Evolutionary conservation across 2,797 vertebrate species (phyloP).

Genomic region (Ataeniobius toweri): DNA sequence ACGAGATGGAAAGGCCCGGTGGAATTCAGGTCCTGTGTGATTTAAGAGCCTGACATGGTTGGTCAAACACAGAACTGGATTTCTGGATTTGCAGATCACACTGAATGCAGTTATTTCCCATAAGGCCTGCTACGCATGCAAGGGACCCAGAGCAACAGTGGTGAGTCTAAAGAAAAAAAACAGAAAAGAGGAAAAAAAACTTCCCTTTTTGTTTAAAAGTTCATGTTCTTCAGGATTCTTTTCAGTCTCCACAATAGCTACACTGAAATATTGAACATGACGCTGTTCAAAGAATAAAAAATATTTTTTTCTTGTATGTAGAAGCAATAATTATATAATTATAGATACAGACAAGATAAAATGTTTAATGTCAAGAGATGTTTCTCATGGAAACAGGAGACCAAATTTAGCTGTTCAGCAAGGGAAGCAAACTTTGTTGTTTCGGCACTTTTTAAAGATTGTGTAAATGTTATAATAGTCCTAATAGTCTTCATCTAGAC

Average conservation of each 20-base stretch:
- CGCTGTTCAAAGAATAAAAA: neutral
- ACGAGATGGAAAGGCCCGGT: slow-evolving; percentile 60
- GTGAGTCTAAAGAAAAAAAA: slow-evolving; percentile 11
- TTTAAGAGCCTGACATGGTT: slow-evolving; percentile 76
- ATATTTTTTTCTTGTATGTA: neutral
- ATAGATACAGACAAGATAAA: neutral
- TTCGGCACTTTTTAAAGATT: neutral
- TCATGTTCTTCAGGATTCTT: neutral
- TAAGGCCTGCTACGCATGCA: slow-evolving; percentile 53
- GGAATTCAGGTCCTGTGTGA: slow-evolving; percentile 65
- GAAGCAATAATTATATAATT: neutral
- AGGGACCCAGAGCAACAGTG: slow-evolving; percentile 29
- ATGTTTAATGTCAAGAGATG: neutral
- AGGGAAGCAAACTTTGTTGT: neutral
- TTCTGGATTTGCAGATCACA: slow-evolving; percentile 39
- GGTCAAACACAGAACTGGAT: slow-evolving; percentile 64
- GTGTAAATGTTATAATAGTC: too few species aligned
- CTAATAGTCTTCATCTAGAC: too few species aligned
- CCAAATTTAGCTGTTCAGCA: neutral
- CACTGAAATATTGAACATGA: neutral
- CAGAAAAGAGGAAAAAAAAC: neutral
- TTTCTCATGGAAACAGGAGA: neutral
- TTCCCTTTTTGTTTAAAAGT: slow-evolving; percentile 6
- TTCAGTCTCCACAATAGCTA: neutral
- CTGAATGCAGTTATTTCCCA: slow-evolving; percentile 54